Percentiles rank a stretch among this genome's conserved stretches.
These are phyloP conservation scores for Pomatostomus ruficeps DNA, from an alignment of 2,113 vertebrate genomes.

Conservation along the genomic window DNA sequence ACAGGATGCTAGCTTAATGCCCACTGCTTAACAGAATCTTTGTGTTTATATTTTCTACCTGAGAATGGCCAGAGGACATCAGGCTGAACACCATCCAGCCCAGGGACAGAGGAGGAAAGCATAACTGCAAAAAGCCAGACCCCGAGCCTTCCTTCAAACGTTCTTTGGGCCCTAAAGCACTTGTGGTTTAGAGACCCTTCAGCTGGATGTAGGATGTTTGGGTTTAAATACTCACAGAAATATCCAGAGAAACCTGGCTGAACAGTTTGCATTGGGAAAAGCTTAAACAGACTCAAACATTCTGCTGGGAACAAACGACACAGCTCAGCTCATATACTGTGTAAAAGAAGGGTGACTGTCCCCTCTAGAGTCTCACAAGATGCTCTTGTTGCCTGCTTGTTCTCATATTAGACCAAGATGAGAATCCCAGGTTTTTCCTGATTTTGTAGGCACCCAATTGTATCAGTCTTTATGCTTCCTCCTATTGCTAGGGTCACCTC, in stretches of 20 bases:
- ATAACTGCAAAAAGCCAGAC: neutral
- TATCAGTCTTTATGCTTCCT: neutral
- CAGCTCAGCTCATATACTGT: neutral
- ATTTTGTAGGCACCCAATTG: neutral
- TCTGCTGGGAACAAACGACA: neutral
- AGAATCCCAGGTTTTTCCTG: neutral
- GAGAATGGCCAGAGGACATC: neutral
- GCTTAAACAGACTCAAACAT: neutral
- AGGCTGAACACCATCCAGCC: neutral
- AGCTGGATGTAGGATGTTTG: neutral
- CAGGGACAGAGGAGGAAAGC: neutral
- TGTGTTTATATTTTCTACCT: neutral
- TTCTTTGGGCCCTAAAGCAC: neutral
- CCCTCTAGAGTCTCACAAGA: neutral
- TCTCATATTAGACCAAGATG: neutral
- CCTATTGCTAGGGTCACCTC: neutral
- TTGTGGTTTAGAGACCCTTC: neutral
- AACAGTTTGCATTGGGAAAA: neutral
- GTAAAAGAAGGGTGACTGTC: neutral
- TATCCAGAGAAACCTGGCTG: neutral
- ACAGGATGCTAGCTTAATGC: neutral
- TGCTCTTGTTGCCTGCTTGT: neutral
- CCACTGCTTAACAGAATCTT: neutral
- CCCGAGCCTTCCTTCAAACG: neutral
- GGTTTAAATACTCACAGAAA: neutral